Percentiles rank a stretch among this genome's conserved stretches.
phyloP scores from a whole-genome alignment of 2,797 vertebrate species.

The Sardinella longiceps region DNA sequence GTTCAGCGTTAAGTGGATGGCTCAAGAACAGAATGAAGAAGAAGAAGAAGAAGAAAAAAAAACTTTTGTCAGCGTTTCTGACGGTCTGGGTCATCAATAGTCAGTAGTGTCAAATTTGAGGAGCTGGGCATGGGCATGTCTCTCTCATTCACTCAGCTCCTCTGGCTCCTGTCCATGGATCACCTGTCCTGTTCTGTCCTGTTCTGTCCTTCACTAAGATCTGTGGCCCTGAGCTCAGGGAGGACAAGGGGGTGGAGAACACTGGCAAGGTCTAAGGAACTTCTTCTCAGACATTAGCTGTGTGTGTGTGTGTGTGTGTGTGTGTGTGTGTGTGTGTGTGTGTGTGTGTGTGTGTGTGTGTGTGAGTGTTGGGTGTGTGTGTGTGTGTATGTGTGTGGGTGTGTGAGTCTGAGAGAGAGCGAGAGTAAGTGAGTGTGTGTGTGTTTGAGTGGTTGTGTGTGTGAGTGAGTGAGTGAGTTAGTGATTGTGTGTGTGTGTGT shows the following conservation, averaged over 20 bases:
- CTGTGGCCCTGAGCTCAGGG: background rate
- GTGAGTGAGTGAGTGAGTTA: background rate
- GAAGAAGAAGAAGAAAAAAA: background rate
- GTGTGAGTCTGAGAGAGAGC: background rate
- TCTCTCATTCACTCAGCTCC: background rate
- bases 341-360: background rate
- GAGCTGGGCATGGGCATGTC: background rate
- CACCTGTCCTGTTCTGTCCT: background rate
- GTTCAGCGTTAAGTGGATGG: background rate
- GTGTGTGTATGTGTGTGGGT: constrained; percentile 1
- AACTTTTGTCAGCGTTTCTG: background rate
- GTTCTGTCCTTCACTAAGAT: too few species aligned
- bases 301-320: constrained; percentile 2
- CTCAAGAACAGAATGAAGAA: background rate
- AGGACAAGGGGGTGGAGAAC: background rate
- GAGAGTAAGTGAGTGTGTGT: background rate
- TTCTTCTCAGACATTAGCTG: too few species aligned
- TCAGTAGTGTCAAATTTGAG: background rate
- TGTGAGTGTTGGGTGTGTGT: background rate
- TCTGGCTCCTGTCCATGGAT: background rate
- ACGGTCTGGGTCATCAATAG: background rate
- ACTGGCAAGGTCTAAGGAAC: background rate
- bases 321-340: background rate
- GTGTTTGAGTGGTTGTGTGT: background rate
- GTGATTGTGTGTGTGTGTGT: background rate